phyloP scores from a whole-genome alignment of 2,888 invertebrate species.

The Halictus quadricinctus region DNA sequence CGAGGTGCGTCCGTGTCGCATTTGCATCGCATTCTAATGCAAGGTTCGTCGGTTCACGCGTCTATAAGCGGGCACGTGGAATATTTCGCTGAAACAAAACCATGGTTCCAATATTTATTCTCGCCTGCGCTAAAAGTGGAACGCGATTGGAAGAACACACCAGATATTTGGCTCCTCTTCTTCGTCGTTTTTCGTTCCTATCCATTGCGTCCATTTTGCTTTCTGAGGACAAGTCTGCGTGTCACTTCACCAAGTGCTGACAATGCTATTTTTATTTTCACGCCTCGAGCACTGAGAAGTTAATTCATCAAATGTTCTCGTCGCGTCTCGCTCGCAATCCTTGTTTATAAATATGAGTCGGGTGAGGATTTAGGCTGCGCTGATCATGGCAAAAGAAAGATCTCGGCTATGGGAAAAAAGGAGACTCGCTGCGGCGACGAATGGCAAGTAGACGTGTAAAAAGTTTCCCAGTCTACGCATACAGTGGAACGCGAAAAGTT shows the following conservation, averaged over 20 bases:
- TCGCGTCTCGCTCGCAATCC: background rate
- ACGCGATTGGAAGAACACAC: background rate
- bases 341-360: background rate
- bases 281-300: background rate
- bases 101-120: background rate
- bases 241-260: background rate
- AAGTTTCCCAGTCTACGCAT: constrained; percentile 7
- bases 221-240: background rate
- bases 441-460: constrained; percentile 17
- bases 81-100: constrained; percentile 3
- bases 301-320: background rate
- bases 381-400: background rate
- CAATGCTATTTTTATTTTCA: background rate
- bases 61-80: background rate
- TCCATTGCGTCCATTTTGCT: background rate
- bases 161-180: background rate
- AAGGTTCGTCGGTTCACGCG: background rate
- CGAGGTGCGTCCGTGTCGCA: constrained; percentile 16
- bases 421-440: background rate
- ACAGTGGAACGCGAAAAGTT: background rate
- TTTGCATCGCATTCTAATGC: constrained; percentile 12
- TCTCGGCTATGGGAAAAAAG: background rate
- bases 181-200: background rate
- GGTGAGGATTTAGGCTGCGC: background rate
- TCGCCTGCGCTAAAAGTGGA: background rate